Evolutionary conservation across 2,113 vertebrate genomes (phyloP).

Genomic region (Lota lota): DNA sequence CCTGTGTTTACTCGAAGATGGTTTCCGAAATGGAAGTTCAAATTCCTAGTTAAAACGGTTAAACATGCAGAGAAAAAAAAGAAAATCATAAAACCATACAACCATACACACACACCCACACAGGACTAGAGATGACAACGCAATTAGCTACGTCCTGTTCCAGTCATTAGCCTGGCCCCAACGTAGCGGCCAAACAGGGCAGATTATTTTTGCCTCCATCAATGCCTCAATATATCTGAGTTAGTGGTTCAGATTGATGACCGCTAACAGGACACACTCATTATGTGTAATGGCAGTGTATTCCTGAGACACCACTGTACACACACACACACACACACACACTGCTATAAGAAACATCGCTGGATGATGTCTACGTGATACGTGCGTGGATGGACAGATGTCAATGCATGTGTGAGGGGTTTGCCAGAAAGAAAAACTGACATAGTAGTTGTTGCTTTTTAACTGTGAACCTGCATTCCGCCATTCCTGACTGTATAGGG

Average conservation of each 20-base stretch:
- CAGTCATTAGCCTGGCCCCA: constrained; percentile 54
- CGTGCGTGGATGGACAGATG: too few species aligned
- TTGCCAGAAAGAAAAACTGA: too few species aligned
- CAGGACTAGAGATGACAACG: constrained; percentile 49
- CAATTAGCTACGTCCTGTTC: constrained; percentile 63
- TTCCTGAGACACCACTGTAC: constrained; percentile 5
- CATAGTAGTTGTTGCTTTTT: too few species aligned
- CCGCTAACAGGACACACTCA: not conserved
- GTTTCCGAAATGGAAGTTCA: constrained; percentile 10
- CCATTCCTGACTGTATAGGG: too few species aligned
- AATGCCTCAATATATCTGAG: constrained; percentile 17
- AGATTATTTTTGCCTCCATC: constrained; percentile 30
- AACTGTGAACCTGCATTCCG: too few species aligned
- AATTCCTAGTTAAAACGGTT: constrained; percentile 10
- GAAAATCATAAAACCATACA: not conserved
- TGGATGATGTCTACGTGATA: too few species aligned
- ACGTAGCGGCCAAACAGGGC: constrained; percentile 26
- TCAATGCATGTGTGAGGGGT: too few species aligned
- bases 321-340: too few species aligned
- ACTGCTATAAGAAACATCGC: too few species aligned
- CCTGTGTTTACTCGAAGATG: constrained; percentile 3
- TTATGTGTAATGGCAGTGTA: too few species aligned
- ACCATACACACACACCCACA: constrained; percentile 13
- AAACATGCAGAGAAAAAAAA: constrained; percentile 22
- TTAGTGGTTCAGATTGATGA: constrained; percentile 11